A percentile compares a stretch with the other conserved stretches of the same genome.
Conservation (phyloP, 2,888 invertebrate genomes). For the Sarcophaga caerulescens region DNA sequence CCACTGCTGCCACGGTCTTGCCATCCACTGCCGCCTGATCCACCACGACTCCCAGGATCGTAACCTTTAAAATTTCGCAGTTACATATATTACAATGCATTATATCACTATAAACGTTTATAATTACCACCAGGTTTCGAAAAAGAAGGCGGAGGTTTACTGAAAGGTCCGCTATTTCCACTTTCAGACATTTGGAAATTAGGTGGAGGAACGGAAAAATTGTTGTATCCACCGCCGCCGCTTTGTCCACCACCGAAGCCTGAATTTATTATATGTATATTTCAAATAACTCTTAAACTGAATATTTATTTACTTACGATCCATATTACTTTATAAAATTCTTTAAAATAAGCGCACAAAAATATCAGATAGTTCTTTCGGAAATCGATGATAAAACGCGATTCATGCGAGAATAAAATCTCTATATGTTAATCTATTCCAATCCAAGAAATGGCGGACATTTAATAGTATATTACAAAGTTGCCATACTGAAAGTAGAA, state of each 20-base stretch:
- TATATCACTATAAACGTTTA: neutral
- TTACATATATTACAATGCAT: neutral
- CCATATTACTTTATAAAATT: constrained; percentile 40
- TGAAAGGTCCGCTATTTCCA: constrained; percentile 77
- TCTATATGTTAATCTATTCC: constrained; percentile 40
- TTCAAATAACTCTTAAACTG: neutral
- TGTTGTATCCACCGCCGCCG: constrained; percentile 77
- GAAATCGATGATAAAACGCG: constrained; percentile 37
- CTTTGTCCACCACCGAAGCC: constrained; percentile 72
- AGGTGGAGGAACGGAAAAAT: constrained; percentile 80
- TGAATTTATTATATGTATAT: neutral
- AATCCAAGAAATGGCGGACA: constrained; percentile 45
- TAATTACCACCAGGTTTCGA: constrained; percentile 77
- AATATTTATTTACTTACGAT: constrained; percentile 49
- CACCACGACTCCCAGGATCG: constrained; percentile 75
- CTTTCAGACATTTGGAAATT: constrained; percentile 79
- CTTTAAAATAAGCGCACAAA: neutral
- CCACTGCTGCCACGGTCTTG: constrained; percentile 76
- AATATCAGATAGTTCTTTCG: neutral
- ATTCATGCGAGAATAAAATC: constrained; percentile 31
- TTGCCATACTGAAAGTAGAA: constrained; percentile 10
- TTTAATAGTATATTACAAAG: neutral
- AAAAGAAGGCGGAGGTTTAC: constrained; percentile 79
- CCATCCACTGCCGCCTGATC: constrained; percentile 72
- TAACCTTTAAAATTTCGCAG: constrained; percentile 73